A percentile compares a stretch with the other conserved stretches of the same genome.
Conservation (phyloP, 37 sponge, comb jelly and placozoan species). For the Aphrocallistes beatrix region DNA sequence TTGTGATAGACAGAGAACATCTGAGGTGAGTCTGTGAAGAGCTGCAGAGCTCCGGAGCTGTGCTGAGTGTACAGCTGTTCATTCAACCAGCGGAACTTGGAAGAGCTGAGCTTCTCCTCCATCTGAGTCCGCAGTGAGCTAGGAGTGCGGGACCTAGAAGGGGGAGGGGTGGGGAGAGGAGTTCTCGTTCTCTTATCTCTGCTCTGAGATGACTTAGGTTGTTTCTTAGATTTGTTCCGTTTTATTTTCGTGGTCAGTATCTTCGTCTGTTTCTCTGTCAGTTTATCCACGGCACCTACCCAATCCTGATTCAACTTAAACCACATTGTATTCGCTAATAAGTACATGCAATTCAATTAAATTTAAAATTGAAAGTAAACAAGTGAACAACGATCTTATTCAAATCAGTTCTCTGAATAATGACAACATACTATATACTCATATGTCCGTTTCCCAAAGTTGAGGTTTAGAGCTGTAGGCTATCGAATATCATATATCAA, state of each 20-base stretch:
- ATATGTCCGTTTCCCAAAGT: too few relatives aligned
- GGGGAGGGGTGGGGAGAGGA: too few relatives aligned
- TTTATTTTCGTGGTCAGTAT: neutral
- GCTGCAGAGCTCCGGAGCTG: conserved; percentile 36
- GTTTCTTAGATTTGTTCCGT: neutral
- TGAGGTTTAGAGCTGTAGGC: too few relatives aligned
- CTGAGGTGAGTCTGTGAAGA: conserved; percentile 60
- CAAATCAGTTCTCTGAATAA: too few relatives aligned
- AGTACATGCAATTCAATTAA: too few relatives aligned
- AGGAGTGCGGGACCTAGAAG: neutral
- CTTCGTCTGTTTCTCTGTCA: neutral
- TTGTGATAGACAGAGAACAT: conserved; percentile 75
- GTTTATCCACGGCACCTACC: neutral
- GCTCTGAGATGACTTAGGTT: neutral
- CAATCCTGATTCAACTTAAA: neutral
- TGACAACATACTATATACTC: too few relatives aligned
- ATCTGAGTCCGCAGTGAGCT: conserved; percentile 10
- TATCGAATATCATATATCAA: too few relatives aligned
- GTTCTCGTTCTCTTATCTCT: too few relatives aligned
- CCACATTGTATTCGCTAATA: too few relatives aligned
- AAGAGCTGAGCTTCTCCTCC: conserved; percentile 46
- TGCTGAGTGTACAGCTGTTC: conserved; percentile 81
- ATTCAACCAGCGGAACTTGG: conserved; percentile 82
- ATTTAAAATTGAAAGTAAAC: too few relatives aligned
- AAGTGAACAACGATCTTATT: too few relatives aligned